A percentile compares a stretch with the other conserved stretches of the same genome.
phyloP scores from a whole-genome alignment of 2,113 vertebrate genomes.

The Festucalex cinctus region DNA sequence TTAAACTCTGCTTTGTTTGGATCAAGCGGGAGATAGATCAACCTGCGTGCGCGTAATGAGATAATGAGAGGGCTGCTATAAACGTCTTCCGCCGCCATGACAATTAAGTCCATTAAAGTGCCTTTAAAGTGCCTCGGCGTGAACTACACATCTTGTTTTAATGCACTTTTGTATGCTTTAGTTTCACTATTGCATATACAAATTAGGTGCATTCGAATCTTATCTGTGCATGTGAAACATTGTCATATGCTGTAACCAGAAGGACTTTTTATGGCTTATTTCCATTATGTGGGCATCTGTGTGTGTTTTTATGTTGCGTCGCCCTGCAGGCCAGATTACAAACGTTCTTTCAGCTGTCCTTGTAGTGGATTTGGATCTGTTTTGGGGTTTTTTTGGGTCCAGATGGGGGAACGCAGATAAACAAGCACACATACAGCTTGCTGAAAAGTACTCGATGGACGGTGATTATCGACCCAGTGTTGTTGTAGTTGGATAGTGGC shows the following conservation, averaged over 20 bases:
- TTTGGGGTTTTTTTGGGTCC: slow-evolving; percentile 36
- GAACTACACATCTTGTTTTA: background rate
- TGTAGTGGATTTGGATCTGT: slow-evolving; percentile 46
- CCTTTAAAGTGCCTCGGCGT: background rate
- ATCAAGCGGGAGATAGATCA: slow-evolving; percentile 17
- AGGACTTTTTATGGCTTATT: background rate
- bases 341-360: slow-evolving; percentile 36
- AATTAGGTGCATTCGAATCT: background rate
- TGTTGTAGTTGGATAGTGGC: background rate
- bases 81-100: background rate
- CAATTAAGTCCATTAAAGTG: background rate
- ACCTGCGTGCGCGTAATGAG: slow-evolving; percentile 19
- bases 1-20: slow-evolving; percentile 10
- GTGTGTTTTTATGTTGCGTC: slow-evolving; percentile 23
- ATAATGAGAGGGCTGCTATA: slow-evolving; percentile 13
- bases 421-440: slow-evolving; percentile 21
- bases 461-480: no score
- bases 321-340: slow-evolving; percentile 42
- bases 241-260: background rate
- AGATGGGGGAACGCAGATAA: slow-evolving; percentile 40
- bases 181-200: background rate
- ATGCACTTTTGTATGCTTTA: background rate
- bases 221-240: background rate
- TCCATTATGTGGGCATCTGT: slow-evolving; percentile 9
- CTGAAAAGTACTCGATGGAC: background rate